Percentiles rank a stretch among this genome's conserved stretches.
phyloP scores from a whole-genome alignment of 2,113 vertebrate genomes.

The Pangasianodon hypophthalmus region DNA sequence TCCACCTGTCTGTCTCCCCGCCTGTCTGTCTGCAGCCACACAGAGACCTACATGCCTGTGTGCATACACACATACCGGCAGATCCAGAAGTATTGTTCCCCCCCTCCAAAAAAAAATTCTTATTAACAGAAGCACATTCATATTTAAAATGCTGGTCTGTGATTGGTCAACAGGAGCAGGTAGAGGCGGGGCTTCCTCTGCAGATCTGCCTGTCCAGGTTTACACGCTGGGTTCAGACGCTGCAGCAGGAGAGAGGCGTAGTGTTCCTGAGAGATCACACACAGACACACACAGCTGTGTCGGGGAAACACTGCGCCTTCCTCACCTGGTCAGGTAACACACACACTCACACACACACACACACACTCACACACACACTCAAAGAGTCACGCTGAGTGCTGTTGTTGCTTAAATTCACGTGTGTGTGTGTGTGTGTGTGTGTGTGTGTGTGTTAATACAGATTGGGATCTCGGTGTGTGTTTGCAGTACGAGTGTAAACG shows the following conservation, averaged over 20 bases:
- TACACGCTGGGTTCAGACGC: conserved; percentile 84
- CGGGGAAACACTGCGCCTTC: conserved; percentile 76
- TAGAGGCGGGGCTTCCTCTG: conserved; percentile 87
- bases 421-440: conserved; percentile 14
- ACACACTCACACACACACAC: not conserved
- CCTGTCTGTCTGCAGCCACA: not conserved
- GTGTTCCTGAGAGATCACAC: conserved; percentile 65
- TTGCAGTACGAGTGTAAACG: conserved; percentile 93
- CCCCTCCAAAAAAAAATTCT: not conserved
- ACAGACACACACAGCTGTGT: conserved; percentile 7
- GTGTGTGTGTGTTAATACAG: conserved; percentile 64
- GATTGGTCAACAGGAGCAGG: conserved; percentile 77
- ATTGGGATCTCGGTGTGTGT: conserved; percentile 96
- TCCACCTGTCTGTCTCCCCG: too few species aligned
- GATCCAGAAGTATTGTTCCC: not conserved
- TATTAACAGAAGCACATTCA: not conserved
- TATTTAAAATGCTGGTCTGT: not conserved
- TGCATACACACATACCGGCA: not conserved
- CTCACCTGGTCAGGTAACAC: conserved; percentile 93
- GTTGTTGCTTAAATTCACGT: not conserved
- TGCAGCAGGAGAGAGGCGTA: conserved; percentile 81
- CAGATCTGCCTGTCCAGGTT: conserved; percentile 89
- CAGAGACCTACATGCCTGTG: not conserved
- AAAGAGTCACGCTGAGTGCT: not conserved
- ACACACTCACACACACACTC: not conserved